phyloP scores from a whole-genome alignment of 2,113 vertebrate genomes.

The Tursiops truncatus region DNA sequence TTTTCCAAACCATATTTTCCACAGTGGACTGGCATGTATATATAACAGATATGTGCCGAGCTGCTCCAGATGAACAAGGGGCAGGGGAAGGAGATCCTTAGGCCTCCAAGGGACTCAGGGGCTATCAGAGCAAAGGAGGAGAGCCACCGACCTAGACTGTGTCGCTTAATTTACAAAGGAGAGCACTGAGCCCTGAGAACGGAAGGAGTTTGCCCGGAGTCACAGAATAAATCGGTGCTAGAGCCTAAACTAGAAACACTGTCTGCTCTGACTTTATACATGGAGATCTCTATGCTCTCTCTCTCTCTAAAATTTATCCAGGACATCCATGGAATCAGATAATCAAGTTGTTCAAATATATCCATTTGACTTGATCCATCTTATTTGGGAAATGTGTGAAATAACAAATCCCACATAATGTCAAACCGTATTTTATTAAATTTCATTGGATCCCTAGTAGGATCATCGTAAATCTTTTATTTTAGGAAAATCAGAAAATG shows the following conservation, averaged over 20 bases:
- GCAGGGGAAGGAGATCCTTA: background rate
- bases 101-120: background rate
- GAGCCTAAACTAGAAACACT: background rate
- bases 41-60: background rate
- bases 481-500: constrained; percentile 43
- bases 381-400: constrained; percentile 33
- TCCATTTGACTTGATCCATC: background rate
- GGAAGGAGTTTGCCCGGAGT: background rate
- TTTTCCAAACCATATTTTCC: background rate
- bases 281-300: background rate
- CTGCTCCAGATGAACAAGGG: background rate
- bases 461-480: background rate
- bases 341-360: constrained; percentile 5
- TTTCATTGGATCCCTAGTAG: background rate
- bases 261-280: background rate
- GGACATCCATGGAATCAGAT: background rate
- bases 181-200: background rate
- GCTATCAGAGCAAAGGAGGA: background rate
- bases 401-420: background rate
- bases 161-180: background rate
- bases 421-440: background rate
- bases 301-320: background rate
- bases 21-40: background rate
- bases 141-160: background rate
- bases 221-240: background rate